These are phyloP conservation scores for Lagocephalus sceleratus DNA, from an alignment of 2,797 vertebrate species.

Conservation along the genomic window DNA sequence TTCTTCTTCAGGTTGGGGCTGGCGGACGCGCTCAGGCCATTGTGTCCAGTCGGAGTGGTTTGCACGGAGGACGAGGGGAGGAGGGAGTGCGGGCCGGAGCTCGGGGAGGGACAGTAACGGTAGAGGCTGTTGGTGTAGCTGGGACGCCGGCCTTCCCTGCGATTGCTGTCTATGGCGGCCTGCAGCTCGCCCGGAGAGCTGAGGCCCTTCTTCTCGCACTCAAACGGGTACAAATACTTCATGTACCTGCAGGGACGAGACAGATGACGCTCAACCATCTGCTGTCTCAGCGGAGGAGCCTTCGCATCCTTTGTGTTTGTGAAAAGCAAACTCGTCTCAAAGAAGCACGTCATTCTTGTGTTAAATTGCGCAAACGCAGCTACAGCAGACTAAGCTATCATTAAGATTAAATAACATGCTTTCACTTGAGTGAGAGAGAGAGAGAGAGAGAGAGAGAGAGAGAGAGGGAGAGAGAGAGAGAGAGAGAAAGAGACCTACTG, in stretches of 20 bases:
- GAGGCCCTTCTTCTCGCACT: constrained; percentile 92
- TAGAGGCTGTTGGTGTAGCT: constrained; percentile 91
- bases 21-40: constrained; percentile 71
- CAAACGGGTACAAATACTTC: constrained; percentile 96
- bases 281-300: too few species aligned
- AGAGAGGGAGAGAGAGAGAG: background rate
- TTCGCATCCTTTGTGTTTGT: too few species aligned
- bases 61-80: constrained; percentile 86
- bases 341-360: too few species aligned
- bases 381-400: too few species aligned
- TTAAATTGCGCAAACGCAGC: too few species aligned
- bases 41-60: constrained; percentile 69
- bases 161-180: constrained; percentile 93
- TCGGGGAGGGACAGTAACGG: constrained; percentile 79
- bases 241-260: constrained; percentile 82
- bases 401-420: too few species aligned
- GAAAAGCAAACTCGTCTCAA: too few species aligned
- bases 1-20: constrained; percentile 68
- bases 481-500: constrained; percentile 80
- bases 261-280: too few species aligned
- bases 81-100: constrained; percentile 72
- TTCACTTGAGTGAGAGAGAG: too few species aligned
- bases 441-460: too few species aligned
- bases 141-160: constrained; percentile 89
- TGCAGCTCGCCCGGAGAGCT: constrained; percentile 93